Evolutionary conservation across 1,140 invertebrate species (phyloP), one percentile per base, ranked within the genome.

Genomic region (Bombyx mandarina): DNA sequence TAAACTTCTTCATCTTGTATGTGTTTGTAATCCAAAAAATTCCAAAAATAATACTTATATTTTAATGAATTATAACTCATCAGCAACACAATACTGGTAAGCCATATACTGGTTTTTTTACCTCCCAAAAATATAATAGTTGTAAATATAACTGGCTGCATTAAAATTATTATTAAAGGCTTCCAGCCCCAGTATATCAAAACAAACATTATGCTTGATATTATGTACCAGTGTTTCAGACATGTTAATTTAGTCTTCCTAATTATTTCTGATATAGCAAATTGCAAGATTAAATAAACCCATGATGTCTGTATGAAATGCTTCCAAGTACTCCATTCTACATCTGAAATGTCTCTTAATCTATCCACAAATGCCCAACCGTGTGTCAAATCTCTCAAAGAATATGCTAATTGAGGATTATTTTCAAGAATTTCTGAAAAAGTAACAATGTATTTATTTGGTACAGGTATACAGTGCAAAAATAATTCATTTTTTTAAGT

Each of bases 301-400:
- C 75, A 80, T 8, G 81, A 77, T 26, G 56, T 75, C 45, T 79
- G 60, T 57, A 82, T 65, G 61, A 79, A 83, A 66, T 69, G 79
- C 75, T 87, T 88, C 84, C 82, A 89, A 53, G 74, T 77, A 48
- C 58, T 83, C 88, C 88, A 89, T 72, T 89, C 88, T 63, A 82
- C 69, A 75, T 89, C 88, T 56, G 88, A 86, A 6, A 77, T 69
- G 76, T 89, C 88, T 76, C 73, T 84, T 10, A 63, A 59, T 67
- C 82, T 78, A 43, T 61, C 63, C 47, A 82, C 56, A 49, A 82
- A 61, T 43, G 58, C 56, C 88, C 86, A 89, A 8, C 86, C 88
- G 46, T 66, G 66, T 59, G 63, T 59, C 55, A 88, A 72, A 58
- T 88, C 85, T 54, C 61, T 69, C 47, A 82, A 56, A 35, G 56